Conservation (phyloP, 2,888 invertebrate species). For the Dolomedes plantarius region DNA sequence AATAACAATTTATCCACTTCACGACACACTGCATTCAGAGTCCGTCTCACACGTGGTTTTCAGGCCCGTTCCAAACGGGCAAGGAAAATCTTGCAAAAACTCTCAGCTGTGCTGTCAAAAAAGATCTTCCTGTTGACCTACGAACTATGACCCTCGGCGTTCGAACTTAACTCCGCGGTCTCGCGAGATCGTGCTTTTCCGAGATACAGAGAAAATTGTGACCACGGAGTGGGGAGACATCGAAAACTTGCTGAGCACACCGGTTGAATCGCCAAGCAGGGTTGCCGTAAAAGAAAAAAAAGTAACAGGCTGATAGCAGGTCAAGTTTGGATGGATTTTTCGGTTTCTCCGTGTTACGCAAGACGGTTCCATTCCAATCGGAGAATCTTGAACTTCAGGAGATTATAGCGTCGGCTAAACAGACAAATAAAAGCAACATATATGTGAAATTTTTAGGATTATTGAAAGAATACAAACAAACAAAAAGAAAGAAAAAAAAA, state of each 20-base stretch:
- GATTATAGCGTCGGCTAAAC: no score
- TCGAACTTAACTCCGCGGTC: neutral
- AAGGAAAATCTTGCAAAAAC: neutral
- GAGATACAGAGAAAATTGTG: neutral
- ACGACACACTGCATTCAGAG: no score
- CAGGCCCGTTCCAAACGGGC: neutral
- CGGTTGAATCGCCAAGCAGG: conserved; percentile 23
- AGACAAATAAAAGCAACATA: no score
- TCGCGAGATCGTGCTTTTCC: neutral
- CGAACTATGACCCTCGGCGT: neutral
- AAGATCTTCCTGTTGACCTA: neutral
- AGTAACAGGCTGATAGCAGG: conserved; percentile 5
- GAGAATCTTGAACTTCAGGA: no score
- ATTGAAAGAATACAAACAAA: no score
- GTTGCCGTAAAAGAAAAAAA: conserved; percentile 35
- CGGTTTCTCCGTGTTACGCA: neutral
- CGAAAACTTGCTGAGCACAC: neutral
- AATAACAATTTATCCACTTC: neutral
- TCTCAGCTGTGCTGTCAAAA: neutral
- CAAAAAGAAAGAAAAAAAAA: no score
- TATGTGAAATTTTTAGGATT: no score
- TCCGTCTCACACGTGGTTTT: conserved; percentile 2
- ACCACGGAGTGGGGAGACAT: neutral
- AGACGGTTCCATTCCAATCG: no score
- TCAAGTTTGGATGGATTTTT: neutral